These are phyloP conservation scores for Parascotia fuliginaria DNA, from an alignment of 2,888 invertebrate species.

Conservation along the genomic window DNA sequence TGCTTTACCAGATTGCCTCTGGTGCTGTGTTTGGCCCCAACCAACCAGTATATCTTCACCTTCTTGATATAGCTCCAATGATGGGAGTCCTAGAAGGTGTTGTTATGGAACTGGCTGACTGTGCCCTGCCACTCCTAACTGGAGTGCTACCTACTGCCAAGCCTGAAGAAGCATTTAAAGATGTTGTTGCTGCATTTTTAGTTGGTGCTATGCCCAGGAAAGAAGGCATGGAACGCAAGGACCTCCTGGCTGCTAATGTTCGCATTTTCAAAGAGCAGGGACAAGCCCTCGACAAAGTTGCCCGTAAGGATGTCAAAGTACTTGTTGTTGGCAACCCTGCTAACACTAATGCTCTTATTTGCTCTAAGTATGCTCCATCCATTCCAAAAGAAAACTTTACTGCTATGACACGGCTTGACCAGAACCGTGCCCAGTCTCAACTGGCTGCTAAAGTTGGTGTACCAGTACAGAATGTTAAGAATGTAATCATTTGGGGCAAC, in stretches of 20 bases:
- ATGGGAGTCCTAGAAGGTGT: conserved; percentile 99
- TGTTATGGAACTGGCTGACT: conserved; percentile 98
- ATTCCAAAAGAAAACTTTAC: conserved; percentile 98
- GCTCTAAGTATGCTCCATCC: conserved; percentile 97
- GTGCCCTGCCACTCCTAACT: conserved; percentile 95
- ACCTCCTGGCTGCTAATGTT: conserved; percentile 98
- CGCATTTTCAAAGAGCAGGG: conserved; percentile 99
- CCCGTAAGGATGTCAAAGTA: conserved; percentile 96
- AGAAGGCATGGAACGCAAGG: conserved; percentile 99
- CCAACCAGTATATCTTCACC: conserved; percentile 94
- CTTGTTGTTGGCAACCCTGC: conserved; percentile 99
- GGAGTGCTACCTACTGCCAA: conserved; percentile 95
- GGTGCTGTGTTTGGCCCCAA: conserved; percentile 97
- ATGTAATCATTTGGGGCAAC: conserved; percentile 99
- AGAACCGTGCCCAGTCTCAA: conserved; percentile 98
- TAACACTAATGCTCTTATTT: conserved; percentile 98
- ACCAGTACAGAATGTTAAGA: conserved; percentile 91
- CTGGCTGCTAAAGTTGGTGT: conserved; percentile 90
- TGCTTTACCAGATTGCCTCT: conserved; percentile 97
- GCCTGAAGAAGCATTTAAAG: conserved; percentile 96
- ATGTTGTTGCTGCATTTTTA: conserved; percentile 97
- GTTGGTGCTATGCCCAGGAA: conserved; percentile 99
- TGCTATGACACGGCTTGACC: conserved; percentile 99
- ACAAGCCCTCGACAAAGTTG: conserved; percentile 94
- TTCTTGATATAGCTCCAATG: conserved; percentile 98